Evolutionary conservation across 2,797 vertebrate species (phyloP), one percentile per base, ranked within the genome.

Genomic region (Labeo calbasu): DNA sequence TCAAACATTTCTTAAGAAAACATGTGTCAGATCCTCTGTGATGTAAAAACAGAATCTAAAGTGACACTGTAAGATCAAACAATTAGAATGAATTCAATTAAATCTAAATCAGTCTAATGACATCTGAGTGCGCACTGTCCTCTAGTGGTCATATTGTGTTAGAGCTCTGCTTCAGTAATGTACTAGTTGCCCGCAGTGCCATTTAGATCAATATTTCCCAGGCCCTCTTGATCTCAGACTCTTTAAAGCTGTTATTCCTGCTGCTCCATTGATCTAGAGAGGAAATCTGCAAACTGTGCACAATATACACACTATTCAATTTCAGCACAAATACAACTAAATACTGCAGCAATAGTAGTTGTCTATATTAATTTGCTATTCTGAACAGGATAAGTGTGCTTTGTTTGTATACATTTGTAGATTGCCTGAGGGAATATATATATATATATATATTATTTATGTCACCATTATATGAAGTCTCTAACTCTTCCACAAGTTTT

Each of bases 141-240:
- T 68, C 85, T 85, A 78, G 84, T 85, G 87, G 83, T 23, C 17
- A 11, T 14, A 32, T 46, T 10, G 25, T 84, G 65, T 32, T 66
- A 80, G 32, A 21, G 14, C 40, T 7, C 32, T 70, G 46, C 0
- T 19, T 36, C 25, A 36, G 9, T 25, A 23, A 36, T 23, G 8
- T 19, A 9, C 23, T 14, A 28, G 17, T 43, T 75, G 25, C 21
- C 28, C 17, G 43, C 25, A 65, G 19, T 71, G 51, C 25, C n/a
- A 36, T 28, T 66, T 15, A 73, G 69, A 84, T 78, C 66, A 79
- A 79, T 84, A 71, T 36, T 78, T 84, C 68, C 66, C 83, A 84
- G 55, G 66, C 53, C 53, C 68, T 79, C 13, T 51, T 71, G 57
- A 57, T 75, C 36, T 76, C 50, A 40, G 25, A 51, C 61, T 70